These are phyloP conservation scores for Pachyramphus minor DNA, from an alignment of 2,113 vertebrate species.

Conservation along the genomic window DNA sequence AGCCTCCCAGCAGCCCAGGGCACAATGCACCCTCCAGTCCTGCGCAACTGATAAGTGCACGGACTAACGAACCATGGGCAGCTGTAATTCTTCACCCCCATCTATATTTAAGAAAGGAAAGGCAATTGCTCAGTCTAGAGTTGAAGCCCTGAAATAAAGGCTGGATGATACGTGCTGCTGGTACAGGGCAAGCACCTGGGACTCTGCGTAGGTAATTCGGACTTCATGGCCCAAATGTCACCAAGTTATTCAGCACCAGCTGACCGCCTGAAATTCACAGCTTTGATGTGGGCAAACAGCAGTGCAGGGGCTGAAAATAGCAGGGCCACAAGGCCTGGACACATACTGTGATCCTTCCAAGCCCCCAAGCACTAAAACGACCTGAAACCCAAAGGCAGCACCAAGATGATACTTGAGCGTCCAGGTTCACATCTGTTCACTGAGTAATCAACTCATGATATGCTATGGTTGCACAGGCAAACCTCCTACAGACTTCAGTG, in stretches of 20 bases:
- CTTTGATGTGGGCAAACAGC: background rate
- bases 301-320: background rate
- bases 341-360: background rate
- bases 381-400: background rate
- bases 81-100: background rate
- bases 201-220: background rate
- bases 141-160: background rate
- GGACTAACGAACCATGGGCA: background rate
- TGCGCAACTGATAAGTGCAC: accelerated
- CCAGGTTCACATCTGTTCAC: background rate
- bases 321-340: background rate
- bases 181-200: accelerated
- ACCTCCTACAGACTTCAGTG: background rate
- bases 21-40: background rate
- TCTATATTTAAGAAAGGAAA: background rate
- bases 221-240: background rate
- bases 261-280: background rate
- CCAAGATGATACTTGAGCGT: background rate
- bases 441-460: background rate
- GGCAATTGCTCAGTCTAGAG: background rate
- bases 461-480: background rate
- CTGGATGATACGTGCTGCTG: background rate
- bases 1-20: background rate
- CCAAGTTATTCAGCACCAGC: background rate
- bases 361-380: background rate